Base-by-base conservation (phyloP, 2,888 invertebrate genomes). In the Drosophila robusta region DNA sequence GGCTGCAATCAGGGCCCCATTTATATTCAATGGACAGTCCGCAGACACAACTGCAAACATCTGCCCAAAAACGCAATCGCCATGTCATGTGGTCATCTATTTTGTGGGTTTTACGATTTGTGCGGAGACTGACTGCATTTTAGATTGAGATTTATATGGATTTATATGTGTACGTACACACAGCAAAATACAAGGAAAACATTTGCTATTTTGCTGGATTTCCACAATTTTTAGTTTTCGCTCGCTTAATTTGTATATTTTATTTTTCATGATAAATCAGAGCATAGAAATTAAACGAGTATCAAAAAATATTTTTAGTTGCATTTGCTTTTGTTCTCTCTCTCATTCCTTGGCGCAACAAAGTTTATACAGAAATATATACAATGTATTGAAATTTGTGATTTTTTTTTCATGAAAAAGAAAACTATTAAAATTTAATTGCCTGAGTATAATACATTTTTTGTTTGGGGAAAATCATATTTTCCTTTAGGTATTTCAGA, bases 71-170 rank as follows among this genome's bases (percentile, higher is more conserved):
- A 46, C 29, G 44, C 32, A 62, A 67, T 70, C 46, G 5, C 34
- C 39, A 34, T 34, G 58, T 63, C 56, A 66, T 70, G 42, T 71
- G 62, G 63, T 69, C 51, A 51, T 63, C 58, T 50, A 67, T 57
- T 60, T 66, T 68, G 38, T 38, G 38, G 60, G 45, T 49, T 71
- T 64, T 61, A 65, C 41, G 69, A 65, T 22, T 38, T 61, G 69
- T 62, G 69, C 12, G 41, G 60, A 42, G 50, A 75, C 66, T 81
- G 50, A 72, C 66, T 85, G 86, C 82, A 82, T 64, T 82, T 67
- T 70, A 80, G 61, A 82, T 85, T 82, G 75, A 78, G 86, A 82
- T 82, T 82, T 85, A 79, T 77, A 70, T 70, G 70, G 58, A 54
- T 69, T 68, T 70, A 52, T 61, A 42, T 68, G 41, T 46, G 51